These are phyloP conservation scores for Brachionus plicatilis DNA, from an alignment of 1,140 invertebrate species.

Conservation along the genomic window DNA sequence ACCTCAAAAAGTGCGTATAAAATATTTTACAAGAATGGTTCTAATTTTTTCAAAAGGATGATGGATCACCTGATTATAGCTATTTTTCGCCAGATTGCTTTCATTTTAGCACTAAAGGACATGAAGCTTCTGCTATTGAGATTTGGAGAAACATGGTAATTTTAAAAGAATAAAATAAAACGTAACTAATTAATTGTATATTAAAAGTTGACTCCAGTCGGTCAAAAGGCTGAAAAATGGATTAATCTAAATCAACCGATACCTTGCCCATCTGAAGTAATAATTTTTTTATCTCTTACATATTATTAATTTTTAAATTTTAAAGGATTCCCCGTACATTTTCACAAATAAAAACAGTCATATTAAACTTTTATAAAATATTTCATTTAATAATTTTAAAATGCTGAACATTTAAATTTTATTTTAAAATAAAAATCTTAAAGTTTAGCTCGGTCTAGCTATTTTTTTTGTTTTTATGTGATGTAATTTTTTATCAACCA, in stretches of 20 bases:
- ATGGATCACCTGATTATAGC: conserved; percentile 21
- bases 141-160: conserved; percentile 40
- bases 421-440: too few relatives aligned
- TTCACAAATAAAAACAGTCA: conserved; percentile 27
- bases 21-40: background rate
- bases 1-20: background rate
- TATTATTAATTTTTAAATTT: background rate
- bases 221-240: conserved; percentile 18
- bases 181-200: background rate
- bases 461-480: too few relatives aligned
- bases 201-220: conserved; percentile 26
- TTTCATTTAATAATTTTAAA: too few relatives aligned
- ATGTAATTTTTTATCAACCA: too few relatives aligned
- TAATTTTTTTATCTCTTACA: background rate
- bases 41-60: background rate
- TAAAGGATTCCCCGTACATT: background rate
- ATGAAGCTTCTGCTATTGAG: background rate
- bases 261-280: conserved; percentile 10
- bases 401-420: too few relatives aligned
- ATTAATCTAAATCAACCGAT: background rate
- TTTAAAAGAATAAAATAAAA: background rate
- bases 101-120: conserved; percentile 28
- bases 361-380: background rate
- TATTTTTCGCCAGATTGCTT: conserved; percentile 41
- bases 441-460: too few relatives aligned